A percentile compares a stretch with the other conserved stretches of the same genome.
Conservation (phyloP, 2,113 vertebrate species). For the Aegotheles bennettii region DNA sequence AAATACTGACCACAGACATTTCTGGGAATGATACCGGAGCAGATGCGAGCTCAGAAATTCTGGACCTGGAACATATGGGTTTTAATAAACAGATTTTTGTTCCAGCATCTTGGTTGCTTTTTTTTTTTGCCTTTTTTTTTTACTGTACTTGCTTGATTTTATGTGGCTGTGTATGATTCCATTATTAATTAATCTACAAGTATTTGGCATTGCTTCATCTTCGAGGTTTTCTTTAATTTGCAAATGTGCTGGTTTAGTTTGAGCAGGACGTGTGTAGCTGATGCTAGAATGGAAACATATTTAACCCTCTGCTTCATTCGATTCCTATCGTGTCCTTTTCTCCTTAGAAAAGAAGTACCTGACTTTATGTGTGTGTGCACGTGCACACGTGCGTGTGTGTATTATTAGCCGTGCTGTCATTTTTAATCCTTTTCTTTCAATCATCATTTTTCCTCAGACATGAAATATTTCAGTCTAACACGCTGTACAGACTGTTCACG, state of each 20-base stretch:
- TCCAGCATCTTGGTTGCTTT: constrained; percentile 10
- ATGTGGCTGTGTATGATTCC: constrained; percentile 46
- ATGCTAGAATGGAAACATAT: constrained; percentile 50
- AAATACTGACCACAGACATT: constrained; percentile 30
- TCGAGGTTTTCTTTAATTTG: constrained; percentile 62
- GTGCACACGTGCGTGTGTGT: constrained; percentile 46
- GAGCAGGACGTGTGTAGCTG: constrained; percentile 32
- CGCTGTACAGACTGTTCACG: constrained; percentile 62
- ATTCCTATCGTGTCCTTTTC: constrained; percentile 19
- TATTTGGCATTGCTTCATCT: constrained; percentile 57
- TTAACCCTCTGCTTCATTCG: constrained; percentile 49
- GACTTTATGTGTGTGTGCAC: constrained; percentile 25
- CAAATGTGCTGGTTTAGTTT: constrained; percentile 53
- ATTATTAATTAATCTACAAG: constrained; percentile 67
- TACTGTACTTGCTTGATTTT: constrained; percentile 55
- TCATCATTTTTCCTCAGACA: constrained; percentile 72
- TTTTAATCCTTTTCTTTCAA: constrained; percentile 75
- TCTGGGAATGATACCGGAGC: not conserved
- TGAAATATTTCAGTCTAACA: constrained; percentile 73
- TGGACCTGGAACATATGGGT: constrained; percentile 37
- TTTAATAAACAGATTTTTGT: constrained; percentile 60
- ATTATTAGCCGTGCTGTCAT: constrained; percentile 71
- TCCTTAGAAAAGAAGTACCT: constrained; percentile 26
- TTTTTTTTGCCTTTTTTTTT: not conserved
- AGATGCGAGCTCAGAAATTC: constrained; percentile 20